phyloP scores from a whole-genome alignment of 1,140 invertebrate genomes.

The Reticulitermes speratus region DNA sequence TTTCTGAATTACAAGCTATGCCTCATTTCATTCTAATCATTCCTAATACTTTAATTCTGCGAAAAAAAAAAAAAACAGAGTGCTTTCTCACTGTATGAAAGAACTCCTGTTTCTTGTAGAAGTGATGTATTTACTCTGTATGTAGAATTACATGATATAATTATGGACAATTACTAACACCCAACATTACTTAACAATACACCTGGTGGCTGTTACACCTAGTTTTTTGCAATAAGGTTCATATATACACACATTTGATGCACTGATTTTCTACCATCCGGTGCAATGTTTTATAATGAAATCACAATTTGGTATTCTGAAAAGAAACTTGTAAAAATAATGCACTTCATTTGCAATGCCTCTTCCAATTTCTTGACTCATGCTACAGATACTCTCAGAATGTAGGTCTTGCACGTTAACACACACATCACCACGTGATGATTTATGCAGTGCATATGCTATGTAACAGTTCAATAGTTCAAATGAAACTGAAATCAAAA shows the following conservation, averaged over 20 bases:
- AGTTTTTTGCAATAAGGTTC: neutral
- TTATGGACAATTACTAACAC: neutral
- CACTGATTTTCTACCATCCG: neutral
- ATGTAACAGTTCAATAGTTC: neutral
- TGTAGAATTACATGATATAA: neutral
- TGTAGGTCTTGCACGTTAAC: neutral
- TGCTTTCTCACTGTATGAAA: neutral
- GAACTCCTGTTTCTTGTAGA: neutral
- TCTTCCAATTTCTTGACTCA: neutral
- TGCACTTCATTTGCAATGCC: neutral
- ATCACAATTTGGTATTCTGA: neutral
- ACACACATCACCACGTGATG: neutral
- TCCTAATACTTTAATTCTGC: too few species aligned
- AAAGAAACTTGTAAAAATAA: conserved; percentile 6
- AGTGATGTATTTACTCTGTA: neutral
- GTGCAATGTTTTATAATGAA: neutral
- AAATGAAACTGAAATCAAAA: neutral
- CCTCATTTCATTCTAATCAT: too few species aligned
- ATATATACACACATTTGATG: neutral
- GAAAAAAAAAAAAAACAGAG: too few species aligned
- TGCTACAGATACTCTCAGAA: conserved; percentile 9
- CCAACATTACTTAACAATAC: neutral
- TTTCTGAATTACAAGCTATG: too few species aligned
- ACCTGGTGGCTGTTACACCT: neutral
- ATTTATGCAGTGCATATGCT: neutral